Conservation (phyloP, 2,113 vertebrate genomes). For the Callipepla squamata region DNA sequence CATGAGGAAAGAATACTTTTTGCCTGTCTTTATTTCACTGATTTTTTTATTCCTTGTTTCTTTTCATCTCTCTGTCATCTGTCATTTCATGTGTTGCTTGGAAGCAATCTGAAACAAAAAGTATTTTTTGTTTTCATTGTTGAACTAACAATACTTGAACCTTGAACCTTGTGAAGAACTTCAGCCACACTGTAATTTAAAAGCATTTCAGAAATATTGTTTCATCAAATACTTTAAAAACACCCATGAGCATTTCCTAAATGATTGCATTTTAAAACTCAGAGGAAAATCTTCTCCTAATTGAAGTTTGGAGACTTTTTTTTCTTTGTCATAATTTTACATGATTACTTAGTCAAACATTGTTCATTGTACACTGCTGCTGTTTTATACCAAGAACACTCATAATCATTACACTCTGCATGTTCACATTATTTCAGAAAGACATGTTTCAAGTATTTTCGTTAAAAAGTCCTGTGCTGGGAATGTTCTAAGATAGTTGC, state of each 20-base stretch:
- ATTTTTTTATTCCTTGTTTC: not conserved
- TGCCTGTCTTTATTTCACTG: not conserved
- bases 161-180: not conserved
- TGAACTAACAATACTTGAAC: not conserved
- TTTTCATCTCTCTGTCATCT: not conserved
- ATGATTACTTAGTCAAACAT: not conserved
- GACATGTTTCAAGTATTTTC: not conserved
- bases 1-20: not conserved
- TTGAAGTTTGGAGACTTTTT: not conserved
- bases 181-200: not conserved
- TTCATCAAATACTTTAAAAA: not conserved
- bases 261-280: not conserved
- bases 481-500: not conserved
- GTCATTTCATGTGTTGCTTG: not conserved
- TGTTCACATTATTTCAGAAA: not conserved
- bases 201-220: not conserved
- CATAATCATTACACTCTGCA: not conserved
- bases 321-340: not conserved
- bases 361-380: not conserved
- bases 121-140: not conserved
- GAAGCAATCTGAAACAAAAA: not conserved
- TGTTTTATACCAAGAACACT: not conserved
- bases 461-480: not conserved
- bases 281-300: not conserved
- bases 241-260: not conserved